phyloP scores from a whole-genome alignment of 2,888 invertebrate species.

The Agriopis leucophaearia region DNA sequence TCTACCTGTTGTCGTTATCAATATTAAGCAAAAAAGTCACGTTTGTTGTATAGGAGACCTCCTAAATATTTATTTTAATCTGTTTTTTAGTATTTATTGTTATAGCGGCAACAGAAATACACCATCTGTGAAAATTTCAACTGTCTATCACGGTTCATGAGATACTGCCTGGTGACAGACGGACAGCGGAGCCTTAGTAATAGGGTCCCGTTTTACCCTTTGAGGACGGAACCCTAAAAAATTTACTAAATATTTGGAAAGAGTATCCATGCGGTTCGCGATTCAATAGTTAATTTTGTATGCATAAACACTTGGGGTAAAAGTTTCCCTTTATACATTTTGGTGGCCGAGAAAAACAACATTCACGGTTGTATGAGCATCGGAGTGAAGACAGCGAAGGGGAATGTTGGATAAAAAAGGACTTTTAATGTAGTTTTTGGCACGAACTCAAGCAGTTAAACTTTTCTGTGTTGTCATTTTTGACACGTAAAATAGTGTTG shows the following conservation, averaged over 20 bases:
- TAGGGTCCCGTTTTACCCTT: too few species aligned
- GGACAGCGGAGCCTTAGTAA: too few species aligned
- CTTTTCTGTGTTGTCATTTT: constrained; percentile 34
- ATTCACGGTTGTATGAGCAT: constrained; percentile 18
- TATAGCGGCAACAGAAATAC: too few species aligned
- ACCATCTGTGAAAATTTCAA: too few species aligned
- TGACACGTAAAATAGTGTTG: constrained; percentile 38
- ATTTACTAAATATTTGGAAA: constrained; percentile 27
- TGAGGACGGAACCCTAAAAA: too few species aligned
- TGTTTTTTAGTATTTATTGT: too few species aligned
- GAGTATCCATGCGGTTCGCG: constrained; percentile 29
- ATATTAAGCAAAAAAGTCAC: too few species aligned
- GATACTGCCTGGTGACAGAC: too few species aligned
- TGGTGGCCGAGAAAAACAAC: constrained; percentile 19
- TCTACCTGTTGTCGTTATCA: too few species aligned
- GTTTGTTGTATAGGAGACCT: too few species aligned
- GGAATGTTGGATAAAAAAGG: constrained; percentile 4
- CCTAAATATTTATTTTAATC: too few species aligned
- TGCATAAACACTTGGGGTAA: constrained; percentile 33
- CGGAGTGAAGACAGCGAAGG: constrained; percentile 4
- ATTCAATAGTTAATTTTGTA: constrained; percentile 33
- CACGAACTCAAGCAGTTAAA: constrained; percentile 36
- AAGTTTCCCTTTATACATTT: constrained; percentile 26
- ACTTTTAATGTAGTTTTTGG: constrained; percentile 39
- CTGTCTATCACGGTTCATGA: too few species aligned